Percentiles rank a stretch among this genome's conserved stretches.
phyloP scores from a whole-genome alignment of 1,140 invertebrate genomes.

The Drosophila ananassae region DNA sequence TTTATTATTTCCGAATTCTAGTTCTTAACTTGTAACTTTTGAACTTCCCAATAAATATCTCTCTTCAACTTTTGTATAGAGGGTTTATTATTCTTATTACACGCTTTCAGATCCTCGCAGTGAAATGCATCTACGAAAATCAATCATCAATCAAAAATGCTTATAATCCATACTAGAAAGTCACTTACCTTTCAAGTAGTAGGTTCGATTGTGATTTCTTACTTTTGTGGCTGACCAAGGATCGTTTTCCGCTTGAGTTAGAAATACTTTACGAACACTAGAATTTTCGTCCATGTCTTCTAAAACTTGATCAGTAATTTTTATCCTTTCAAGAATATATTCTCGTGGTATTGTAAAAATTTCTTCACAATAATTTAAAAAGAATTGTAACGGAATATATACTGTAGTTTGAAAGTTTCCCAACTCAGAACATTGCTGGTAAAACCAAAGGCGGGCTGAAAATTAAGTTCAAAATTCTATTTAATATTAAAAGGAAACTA shows the following conservation, averaged over 20 bases:
- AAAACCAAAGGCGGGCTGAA: slow-evolving; percentile 39
- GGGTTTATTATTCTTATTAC: neutral
- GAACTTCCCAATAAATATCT: slow-evolving; percentile 4
- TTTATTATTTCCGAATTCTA: too few relatives aligned
- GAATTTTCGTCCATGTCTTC: neutral
- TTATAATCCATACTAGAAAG: neutral
- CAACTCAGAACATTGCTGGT: slow-evolving; percentile 36
- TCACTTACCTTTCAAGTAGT: slow-evolving; percentile 1
- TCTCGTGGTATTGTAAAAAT: neutral
- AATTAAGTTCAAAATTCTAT: neutral
- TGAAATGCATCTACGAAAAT: slow-evolving; percentile 1
- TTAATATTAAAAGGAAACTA: neutral
- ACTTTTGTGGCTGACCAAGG: slow-evolving; percentile 7
- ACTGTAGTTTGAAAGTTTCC: slow-evolving; percentile 27
- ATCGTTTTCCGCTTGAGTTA: slow-evolving; percentile 10
- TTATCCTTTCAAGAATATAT: neutral
- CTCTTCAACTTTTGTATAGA: neutral
- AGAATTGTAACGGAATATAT: neutral
- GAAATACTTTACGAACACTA: neutral
- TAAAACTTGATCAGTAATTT: slow-evolving; percentile 4
- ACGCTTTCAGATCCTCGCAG: slow-evolving; percentile 4
- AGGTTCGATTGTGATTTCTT: slow-evolving; percentile 14
- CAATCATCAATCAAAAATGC: neutral
- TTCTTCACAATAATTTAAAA: neutral
- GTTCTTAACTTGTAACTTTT: slow-evolving; percentile 2